Evolutionary conservation across 2,113 vertebrate species (phyloP).

Genomic region (Lates calcarifer): DNA sequence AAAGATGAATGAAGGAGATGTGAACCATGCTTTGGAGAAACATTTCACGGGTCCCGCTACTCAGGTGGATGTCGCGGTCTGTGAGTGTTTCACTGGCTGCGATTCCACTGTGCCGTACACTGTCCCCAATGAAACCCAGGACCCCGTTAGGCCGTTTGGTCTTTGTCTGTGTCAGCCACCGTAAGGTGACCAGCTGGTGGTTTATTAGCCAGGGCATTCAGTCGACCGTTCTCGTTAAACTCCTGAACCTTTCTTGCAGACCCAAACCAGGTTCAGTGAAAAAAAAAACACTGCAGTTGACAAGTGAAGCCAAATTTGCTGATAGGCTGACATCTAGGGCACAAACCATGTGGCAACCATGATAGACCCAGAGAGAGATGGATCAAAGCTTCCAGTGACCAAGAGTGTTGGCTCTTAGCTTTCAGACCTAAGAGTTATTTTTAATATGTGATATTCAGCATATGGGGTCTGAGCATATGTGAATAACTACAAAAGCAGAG

Average conservation of each 20-base stretch:
- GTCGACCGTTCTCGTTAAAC: slow-evolving; percentile 71
- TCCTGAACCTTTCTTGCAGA: slow-evolving; percentile 59
- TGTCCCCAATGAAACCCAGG: slow-evolving; percentile 51
- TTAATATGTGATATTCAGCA: slow-evolving; percentile 48
- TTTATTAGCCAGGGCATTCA: slow-evolving; percentile 71
- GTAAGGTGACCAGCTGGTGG: slow-evolving; percentile 70
- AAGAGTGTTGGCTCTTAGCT: slow-evolving; percentile 21
- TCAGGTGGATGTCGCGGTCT: slow-evolving; percentile 44
- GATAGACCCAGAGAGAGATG: slow-evolving; percentile 26
- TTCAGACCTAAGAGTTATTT: slow-evolving; percentile 38
- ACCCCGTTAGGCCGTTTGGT: slow-evolving; percentile 43
- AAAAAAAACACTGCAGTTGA: slow-evolving; percentile 33
- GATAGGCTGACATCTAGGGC: slow-evolving; percentile 18
- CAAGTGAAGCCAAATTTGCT: slow-evolving; percentile 50
- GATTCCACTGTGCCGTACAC: slow-evolving; percentile 46
- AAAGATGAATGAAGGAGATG: slow-evolving; percentile 50
- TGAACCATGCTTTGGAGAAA: slow-evolving; percentile 35
- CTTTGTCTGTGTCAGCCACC: slow-evolving; percentile 33
- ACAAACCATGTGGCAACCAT: slow-evolving; percentile 58
- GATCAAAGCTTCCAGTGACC: slow-evolving; percentile 64
- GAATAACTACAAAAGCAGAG: slow-evolving; percentile 63
- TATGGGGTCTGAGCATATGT: slow-evolving; percentile 51
- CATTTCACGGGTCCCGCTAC: slow-evolving; percentile 44
- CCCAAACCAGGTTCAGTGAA: slow-evolving; percentile 13
- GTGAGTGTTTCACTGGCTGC: slow-evolving; percentile 55